Conservation (phyloP, 37 sponge, comb jelly and placozoan species). For the Ephydatia muelleri region DNA sequence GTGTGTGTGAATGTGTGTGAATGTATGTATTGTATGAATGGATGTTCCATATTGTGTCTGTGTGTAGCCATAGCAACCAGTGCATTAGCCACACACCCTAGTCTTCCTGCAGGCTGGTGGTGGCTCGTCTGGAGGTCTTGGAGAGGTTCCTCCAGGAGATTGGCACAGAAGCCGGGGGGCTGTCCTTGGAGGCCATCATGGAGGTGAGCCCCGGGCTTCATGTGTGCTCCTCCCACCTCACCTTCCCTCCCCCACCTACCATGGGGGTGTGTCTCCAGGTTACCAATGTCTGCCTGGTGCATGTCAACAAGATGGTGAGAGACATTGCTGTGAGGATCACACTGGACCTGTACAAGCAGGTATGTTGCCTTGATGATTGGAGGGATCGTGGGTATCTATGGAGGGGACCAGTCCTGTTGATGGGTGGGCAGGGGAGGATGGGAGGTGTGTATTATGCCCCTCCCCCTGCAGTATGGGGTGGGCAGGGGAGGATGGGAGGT, state of each 20-base stretch:
- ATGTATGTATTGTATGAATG: background rate
- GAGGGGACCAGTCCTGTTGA: too few relatives aligned
- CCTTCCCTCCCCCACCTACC: background rate
- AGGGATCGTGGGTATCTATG: too few relatives aligned
- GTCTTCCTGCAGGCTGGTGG: conserved; percentile 29
- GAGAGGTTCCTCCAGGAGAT: conserved; percentile 12
- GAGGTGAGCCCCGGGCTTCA: conserved; percentile 6
- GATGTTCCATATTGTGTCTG: too few relatives aligned
- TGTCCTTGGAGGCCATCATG: conserved; percentile 36
- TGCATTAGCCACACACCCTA: background rate
- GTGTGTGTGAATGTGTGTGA: conserved; percentile 29
- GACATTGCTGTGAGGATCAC: conserved; percentile 62
- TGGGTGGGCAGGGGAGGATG: too few relatives aligned
- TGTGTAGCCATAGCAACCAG: too few relatives aligned
- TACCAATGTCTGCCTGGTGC: conserved; percentile 30
- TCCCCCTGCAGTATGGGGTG: too few relatives aligned
- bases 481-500: too few relatives aligned
- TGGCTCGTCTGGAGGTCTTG: conserved; percentile 41
- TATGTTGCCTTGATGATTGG: background rate
- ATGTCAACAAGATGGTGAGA: conserved; percentile 57
- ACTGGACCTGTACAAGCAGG: conserved; percentile 55
- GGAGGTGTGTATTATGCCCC: too few relatives aligned
- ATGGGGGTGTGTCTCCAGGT: conserved; percentile 39
- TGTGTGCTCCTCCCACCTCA: background rate
- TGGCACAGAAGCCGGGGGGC: conserved; percentile 21